Conservation (phyloP, 2,113 vertebrate species). For the Nansenia antarctica region DNA sequence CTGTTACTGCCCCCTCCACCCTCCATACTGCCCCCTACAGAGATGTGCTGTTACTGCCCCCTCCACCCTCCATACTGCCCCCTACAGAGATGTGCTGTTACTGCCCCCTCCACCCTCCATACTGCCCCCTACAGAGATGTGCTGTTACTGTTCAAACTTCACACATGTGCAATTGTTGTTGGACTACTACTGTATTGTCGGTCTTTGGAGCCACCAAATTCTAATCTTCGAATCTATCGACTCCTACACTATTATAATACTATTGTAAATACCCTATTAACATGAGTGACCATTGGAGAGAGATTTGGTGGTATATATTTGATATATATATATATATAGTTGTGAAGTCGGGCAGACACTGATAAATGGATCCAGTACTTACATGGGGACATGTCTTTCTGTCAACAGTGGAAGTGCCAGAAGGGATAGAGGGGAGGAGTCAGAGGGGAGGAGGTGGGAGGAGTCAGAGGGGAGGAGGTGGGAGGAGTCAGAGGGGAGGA, state of each 20-base stretch:
- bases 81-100: slow-evolving; percentile 10
- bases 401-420: not conserved
- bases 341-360: slow-evolving; percentile 5
- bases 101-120: too few species aligned
- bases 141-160: too few species aligned
- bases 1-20: too few species aligned
- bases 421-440: too few species aligned
- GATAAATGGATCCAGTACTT: slow-evolving; percentile 8
- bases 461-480: not conserved
- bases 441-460: not conserved
- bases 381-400: not conserved
- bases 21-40: too few species aligned
- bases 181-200: slow-evolving; percentile 2
- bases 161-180: too few species aligned
- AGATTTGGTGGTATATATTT: not conserved
- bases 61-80: too few species aligned
- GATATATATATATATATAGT: not conserved
- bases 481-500: not conserved
- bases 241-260: too few species aligned
- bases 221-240: too few species aligned
- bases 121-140: slow-evolving; percentile 17
- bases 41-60: slow-evolving; percentile 3
- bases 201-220: not conserved
- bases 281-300: not conserved
- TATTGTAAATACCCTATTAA: slow-evolving; percentile 22